A percentile compares a stretch with the other conserved stretches of the same genome.
phyloP scores from a whole-genome alignment of 2,888 invertebrate species.

The Leptarthrus brevirostris region DNA sequence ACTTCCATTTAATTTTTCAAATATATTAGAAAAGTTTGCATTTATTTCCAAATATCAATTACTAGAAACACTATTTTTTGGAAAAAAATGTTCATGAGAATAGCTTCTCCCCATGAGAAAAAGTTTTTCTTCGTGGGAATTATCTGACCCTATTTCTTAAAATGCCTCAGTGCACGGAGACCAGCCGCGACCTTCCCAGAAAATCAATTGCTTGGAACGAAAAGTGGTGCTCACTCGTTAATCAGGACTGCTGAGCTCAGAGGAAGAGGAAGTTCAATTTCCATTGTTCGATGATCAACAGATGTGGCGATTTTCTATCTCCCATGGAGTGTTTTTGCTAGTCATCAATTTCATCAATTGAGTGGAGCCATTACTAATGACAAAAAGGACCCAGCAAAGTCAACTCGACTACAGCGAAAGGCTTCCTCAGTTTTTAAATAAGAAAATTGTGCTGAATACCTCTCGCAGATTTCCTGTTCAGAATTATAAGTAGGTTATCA shows the following conservation, averaged over 20 bases:
- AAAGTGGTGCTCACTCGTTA: neutral
- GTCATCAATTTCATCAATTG: conserved; percentile 34
- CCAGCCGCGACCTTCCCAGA: too few species aligned
- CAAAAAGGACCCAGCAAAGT: conserved; percentile 4
- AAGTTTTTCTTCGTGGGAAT: too few species aligned
- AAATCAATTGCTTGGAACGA: neutral
- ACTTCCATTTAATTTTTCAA: too few species aligned
- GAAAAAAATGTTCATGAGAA: too few species aligned
- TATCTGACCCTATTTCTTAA: too few species aligned
- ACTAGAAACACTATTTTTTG: too few species aligned
- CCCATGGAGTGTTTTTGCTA: conserved; percentile 8
- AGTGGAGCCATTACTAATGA: conserved; percentile 14
- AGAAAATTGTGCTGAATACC: conserved; percentile 33
- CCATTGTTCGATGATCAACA: conserved; percentile 13
- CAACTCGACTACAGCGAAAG: neutral
- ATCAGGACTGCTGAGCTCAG: conserved; percentile 15
- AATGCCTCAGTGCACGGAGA: too few species aligned
- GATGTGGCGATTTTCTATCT: conserved; percentile 2
- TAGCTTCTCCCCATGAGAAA: too few species aligned
- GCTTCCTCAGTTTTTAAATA: conserved; percentile 32
- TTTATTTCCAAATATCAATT: too few species aligned
- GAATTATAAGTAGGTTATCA: conserved; percentile 38
- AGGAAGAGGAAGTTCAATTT: conserved; percentile 29
- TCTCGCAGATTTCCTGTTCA: conserved; percentile 15
- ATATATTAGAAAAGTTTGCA: too few species aligned